Evolutionary conservation across 2,797 vertebrate genomes (phyloP), one percentile per base, ranked within the genome.

Genomic region (Carapus acus): DNA sequence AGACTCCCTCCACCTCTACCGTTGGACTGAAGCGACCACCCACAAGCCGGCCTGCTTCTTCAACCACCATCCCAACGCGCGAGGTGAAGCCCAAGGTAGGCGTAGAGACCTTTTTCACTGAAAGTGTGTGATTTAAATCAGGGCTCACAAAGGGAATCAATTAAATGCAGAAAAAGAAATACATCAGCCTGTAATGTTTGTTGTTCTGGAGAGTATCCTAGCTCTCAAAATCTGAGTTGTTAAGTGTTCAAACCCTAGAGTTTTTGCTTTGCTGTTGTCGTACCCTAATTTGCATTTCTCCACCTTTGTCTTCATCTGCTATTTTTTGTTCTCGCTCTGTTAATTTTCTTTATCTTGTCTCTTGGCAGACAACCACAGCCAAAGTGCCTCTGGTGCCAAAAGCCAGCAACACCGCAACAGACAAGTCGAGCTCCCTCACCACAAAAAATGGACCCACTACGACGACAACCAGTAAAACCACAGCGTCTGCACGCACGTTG

Each of bases 61-160:
- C 89, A 41, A 54, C 84, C 65, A 74, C 90, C 22, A 19, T 3
- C 20, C 3, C 87, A n/a, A 19, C 90, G 54, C 90, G 86, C 61
- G 93, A 97, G 15, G 16, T 75, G 34, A 96, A 91, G 63, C 77
- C 90, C 76, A 98, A 94, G 94, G 95, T 97, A 83, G 91, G 93
- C 69, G 34, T 38, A 31, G 43, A 15, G 17, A 22, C 24, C 2
- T n/a, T n/a, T n/a, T n/a, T n/a, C n/a, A n/a, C n/a, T n/a, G n/a
- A n/a, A n/a, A n/a, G n/a, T n/a, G n/a, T n/a, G n/a, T n/a, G n/a
- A n/a, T n/a, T n/a, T n/a, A n/a, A n/a, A n/a, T n/a, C n/a, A n/a
- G n/a, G n/a, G n/a, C n/a, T n/a, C n/a, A n/a, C n/a, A n/a, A n/a
- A n/a, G n/a, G n/a, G n/a, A n/a, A n/a, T n/a, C n/a, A n/a, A n/a